Percentiles rank a stretch among this genome's conserved stretches.
Evolutionary conservation across 2,888 invertebrate species (phyloP).

Genomic region (Trypoxylon attenuatum): DNA sequence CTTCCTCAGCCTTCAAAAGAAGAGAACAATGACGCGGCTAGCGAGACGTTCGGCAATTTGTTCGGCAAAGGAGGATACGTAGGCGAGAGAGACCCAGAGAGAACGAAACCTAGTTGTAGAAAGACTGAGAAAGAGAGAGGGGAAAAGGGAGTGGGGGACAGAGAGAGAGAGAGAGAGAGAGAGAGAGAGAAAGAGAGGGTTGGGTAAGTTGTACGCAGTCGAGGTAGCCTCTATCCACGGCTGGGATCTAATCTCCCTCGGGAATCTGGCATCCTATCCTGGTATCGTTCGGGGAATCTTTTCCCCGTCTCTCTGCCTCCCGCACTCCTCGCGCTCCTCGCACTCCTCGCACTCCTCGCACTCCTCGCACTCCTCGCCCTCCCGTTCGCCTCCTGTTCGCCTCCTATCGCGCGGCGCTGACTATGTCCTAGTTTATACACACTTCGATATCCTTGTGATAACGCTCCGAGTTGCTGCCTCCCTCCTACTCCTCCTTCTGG

Average conservation of each 20-base stretch:
- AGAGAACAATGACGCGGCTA: slow-evolving; percentile 56
- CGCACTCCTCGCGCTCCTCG: slow-evolving; percentile 39
- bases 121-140: slow-evolving; percentile 2
- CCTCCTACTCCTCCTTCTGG: slow-evolving; percentile 3
- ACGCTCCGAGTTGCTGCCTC: slow-evolving; percentile 24
- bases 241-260: slow-evolving; percentile 69
- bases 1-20: slow-evolving; percentile 41
- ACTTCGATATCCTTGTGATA: slow-evolving; percentile 70
- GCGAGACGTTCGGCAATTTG: slow-evolving; percentile 62
- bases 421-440: slow-evolving; percentile 70
- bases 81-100: slow-evolving; percentile 19
- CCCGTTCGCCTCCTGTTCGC: slow-evolving; percentile 18
- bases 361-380: slow-evolving; percentile 32
- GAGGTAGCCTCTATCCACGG: slow-evolving; percentile 63
- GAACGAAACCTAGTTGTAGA: slow-evolving; percentile 32
- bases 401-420: slow-evolving; percentile 46
- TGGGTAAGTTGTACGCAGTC: slow-evolving; percentile 59
- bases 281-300: slow-evolving; percentile 68
- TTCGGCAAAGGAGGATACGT: slow-evolving; percentile 26
- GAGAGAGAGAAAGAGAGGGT: slow-evolving; percentile 23
- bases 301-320: background rate
- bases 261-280: slow-evolving; percentile 73
- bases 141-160: slow-evolving; percentile 24
- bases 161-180: slow-evolving; percentile 30
- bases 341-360: slow-evolving; percentile 35